Percentiles rank a stretch among this genome's conserved stretches.
Conservation (phyloP, 2,888 invertebrate species). For the Heliconius erato region DNA sequence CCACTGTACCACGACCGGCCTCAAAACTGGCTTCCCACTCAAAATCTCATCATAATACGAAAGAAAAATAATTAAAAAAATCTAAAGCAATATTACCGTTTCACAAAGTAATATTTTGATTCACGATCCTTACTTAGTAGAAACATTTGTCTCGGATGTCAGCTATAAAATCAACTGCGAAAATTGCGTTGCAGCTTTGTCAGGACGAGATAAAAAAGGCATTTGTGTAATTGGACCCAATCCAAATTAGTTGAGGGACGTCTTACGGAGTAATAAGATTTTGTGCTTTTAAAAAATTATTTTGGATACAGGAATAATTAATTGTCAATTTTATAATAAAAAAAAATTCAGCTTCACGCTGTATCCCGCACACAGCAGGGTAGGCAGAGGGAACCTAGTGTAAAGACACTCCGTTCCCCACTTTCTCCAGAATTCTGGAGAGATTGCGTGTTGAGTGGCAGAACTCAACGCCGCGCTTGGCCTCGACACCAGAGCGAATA, state of each 20-base stretch:
- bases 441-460: no score
- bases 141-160: slow-evolving; percentile 25
- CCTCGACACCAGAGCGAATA: no score
- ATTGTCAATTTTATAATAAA: neutral
- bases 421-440: no score
- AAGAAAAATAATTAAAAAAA: no score
- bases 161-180: slow-evolving; percentile 54
- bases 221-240: slow-evolving; percentile 50
- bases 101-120: slow-evolving; percentile 24
- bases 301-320: slow-evolving; percentile 67
- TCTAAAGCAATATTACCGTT: slow-evolving; percentile 15
- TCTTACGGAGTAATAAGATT: slow-evolving; percentile 78
- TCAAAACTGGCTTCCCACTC: neutral
- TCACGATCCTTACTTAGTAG: slow-evolving; percentile 16
- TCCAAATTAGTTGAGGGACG: slow-evolving; percentile 61
- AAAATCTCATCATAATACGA: neutral
- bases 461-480: no score
- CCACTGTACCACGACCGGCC: neutral
- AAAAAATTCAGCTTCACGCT: no score
- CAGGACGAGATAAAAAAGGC: slow-evolving; percentile 62
- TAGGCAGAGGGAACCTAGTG: no score
- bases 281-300: slow-evolving; percentile 80
- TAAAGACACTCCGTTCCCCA: no score
- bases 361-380: no score
- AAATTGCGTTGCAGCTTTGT: slow-evolving; percentile 71